Conservation (phyloP, 1,140 invertebrate species). For the Bathynomus jamesi region DNA sequence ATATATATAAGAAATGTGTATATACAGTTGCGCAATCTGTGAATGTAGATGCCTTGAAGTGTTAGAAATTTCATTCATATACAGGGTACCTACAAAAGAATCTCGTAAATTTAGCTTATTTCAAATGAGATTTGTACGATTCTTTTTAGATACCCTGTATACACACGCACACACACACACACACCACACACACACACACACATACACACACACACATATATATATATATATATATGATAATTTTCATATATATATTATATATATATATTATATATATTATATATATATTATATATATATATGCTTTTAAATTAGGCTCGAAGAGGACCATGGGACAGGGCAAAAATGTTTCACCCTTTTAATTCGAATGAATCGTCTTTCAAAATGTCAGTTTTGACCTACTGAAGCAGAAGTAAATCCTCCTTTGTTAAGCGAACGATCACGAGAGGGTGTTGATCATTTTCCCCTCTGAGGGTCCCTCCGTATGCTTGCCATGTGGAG, state of each 20-base stretch:
- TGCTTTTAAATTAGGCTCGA: too few species aligned
- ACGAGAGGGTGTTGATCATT: neutral
- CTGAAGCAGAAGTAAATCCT: neutral
- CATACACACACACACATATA: neutral
- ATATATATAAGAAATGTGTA: too few species aligned
- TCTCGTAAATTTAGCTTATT: too few species aligned
- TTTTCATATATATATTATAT: neutral
- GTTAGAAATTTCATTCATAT: too few species aligned
- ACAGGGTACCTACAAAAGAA: too few species aligned
- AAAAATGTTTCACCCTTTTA: too few species aligned
- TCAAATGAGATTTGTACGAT: too few species aligned
- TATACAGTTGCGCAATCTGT: too few species aligned
- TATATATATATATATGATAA: neutral
- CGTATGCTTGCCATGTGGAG: neutral
- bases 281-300: slow-evolving; percentile 2
- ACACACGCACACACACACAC: neutral
- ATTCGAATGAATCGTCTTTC: too few species aligned
- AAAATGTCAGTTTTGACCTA: neutral
- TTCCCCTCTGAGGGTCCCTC: neutral
- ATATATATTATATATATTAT: slow-evolving; percentile 3
- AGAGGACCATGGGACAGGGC: too few species aligned
- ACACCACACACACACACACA: neutral
- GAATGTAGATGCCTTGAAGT: too few species aligned
- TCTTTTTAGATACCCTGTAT: neutral
- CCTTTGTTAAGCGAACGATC: neutral